phyloP scores from a whole-genome alignment of 2,888 invertebrate genomes.

The Sclerodermus sp. region DNA sequence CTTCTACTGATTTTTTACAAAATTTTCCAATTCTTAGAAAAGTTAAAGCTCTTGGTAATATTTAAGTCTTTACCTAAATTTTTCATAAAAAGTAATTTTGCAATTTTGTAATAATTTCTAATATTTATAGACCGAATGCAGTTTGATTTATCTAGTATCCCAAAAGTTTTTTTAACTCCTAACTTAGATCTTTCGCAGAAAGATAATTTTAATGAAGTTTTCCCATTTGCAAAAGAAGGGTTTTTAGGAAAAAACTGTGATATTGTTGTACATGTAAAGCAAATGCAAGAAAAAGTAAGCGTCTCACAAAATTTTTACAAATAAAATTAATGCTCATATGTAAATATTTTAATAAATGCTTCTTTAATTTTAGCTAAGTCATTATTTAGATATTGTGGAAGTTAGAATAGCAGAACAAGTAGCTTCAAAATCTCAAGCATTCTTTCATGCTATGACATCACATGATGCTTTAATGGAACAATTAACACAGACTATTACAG shows the following conservation, averaged over 20 bases:
- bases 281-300: slow-evolving; percentile 79
- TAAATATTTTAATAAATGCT: slow-evolving; percentile 1
- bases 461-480: slow-evolving; percentile 97
- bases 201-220: slow-evolving; percentile 82
- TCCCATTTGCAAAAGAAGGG: slow-evolving; percentile 66
- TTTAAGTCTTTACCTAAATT: neutral
- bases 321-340: neutral
- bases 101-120: slow-evolving; percentile 8
- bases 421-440: slow-evolving; percentile 92
- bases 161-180: slow-evolving; percentile 81
- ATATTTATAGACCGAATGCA: slow-evolving; percentile 55
- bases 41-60: slow-evolving; percentile 54
- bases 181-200: slow-evolving; percentile 78
- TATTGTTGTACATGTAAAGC: slow-evolving; percentile 57
- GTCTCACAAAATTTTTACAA: neutral
- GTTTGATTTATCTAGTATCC: slow-evolving; percentile 70
- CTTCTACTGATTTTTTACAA: slow-evolving; percentile 52
- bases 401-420: slow-evolving; percentile 91
- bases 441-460: slow-evolving; percentile 97
- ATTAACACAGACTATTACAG: slow-evolving; percentile 79
- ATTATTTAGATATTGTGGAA: slow-evolving; percentile 93
- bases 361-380: slow-evolving; percentile 67
- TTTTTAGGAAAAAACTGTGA: slow-evolving; percentile 59
- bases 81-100: neutral
- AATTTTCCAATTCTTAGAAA: slow-evolving; percentile 57